Conservation (phyloP, 1,140 invertebrate genomes). For the Lucilia cuprina region DNA sequence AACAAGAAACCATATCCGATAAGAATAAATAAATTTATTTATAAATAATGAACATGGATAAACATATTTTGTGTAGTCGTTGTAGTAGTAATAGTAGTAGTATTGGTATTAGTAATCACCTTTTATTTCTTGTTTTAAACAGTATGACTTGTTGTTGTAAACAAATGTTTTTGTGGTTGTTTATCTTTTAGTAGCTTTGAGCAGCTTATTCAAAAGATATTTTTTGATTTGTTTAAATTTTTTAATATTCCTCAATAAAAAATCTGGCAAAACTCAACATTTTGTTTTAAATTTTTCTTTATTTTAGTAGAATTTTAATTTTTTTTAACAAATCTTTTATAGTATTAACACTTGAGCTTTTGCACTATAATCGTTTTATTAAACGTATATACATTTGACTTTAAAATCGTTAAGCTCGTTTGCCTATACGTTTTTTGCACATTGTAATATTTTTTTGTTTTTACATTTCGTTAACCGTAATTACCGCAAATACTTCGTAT, state of each 20-base stretch:
- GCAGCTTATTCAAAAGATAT: neutral
- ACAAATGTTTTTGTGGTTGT: neutral
- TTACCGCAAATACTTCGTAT: neutral
- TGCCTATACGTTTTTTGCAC: neutral
- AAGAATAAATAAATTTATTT: too few species aligned
- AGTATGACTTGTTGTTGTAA: neutral
- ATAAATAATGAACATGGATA: too few species aligned
- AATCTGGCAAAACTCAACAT: too few species aligned
- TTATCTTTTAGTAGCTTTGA: neutral
- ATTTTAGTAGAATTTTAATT: neutral
- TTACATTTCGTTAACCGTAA: neutral
- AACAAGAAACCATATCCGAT: too few species aligned
- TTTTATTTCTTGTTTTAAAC: neutral
- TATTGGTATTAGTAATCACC: neutral
- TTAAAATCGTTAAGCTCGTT: neutral
- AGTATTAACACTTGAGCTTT: neutral
- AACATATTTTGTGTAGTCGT: too few species aligned
- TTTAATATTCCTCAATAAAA: neutral
- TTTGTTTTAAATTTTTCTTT: neutral
- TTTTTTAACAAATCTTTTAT: neutral
- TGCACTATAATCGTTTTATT: neutral
- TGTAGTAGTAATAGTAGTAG: too few species aligned
- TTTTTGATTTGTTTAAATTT: neutral
- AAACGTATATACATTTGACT: neutral
- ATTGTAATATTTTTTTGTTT: neutral